Conservation (phyloP, 2,888 invertebrate genomes). For the Hypomecis punctinalis region DNA sequence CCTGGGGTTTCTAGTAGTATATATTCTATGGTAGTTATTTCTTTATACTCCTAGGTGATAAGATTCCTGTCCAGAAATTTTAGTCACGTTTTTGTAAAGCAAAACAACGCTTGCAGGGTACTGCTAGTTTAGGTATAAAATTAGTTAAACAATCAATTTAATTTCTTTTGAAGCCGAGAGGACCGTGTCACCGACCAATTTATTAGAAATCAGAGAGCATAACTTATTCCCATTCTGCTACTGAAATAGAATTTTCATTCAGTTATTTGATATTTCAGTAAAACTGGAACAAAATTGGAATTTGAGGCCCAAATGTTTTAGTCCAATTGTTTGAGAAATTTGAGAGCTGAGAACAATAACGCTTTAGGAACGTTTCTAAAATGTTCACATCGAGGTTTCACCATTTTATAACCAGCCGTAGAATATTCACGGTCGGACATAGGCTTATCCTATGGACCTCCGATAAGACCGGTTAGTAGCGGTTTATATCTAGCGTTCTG, state of each 20-base stretch:
- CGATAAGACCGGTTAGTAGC: no score
- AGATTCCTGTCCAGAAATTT: no score
- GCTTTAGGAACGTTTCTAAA: conserved; percentile 3
- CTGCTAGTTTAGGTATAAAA: no score
- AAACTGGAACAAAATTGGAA: not conserved
- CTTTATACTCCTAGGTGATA: no score
- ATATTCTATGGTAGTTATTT: no score
- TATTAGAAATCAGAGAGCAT: not conserved
- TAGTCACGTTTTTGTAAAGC: no score
- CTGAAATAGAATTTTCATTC: not conserved
- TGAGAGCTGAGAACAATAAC: not conserved
- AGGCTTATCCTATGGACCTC: no score
- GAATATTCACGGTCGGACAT: no score
- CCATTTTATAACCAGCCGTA: no score
- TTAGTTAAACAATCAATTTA: not conserved
- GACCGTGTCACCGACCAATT: not conserved
- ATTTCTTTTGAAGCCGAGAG: not conserved
- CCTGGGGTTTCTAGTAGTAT: no score
- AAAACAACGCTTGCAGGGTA: no score
- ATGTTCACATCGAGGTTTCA: conserved; percentile 13
- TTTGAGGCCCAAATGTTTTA: not conserved
- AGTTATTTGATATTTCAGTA: not conserved
- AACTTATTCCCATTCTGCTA: not conserved
- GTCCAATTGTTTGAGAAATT: conserved; percentile 8
- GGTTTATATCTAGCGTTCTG: no score